Base-by-base conservation (phyloP, 1,140 invertebrate species). In the Drosophila suzukii region DNA sequence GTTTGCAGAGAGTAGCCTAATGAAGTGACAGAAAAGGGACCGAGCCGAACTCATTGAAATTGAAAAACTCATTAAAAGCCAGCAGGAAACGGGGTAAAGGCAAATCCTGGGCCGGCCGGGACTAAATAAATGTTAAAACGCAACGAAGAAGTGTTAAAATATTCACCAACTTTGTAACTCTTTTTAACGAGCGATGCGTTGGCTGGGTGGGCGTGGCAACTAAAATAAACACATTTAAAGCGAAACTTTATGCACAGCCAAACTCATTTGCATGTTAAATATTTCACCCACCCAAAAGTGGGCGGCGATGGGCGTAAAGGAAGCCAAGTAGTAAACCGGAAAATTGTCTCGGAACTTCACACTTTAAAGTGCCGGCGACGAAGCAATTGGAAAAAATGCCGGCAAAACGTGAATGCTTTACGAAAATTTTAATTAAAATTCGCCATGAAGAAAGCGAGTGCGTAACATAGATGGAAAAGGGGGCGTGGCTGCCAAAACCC, bases 141-240 rank as follows among this genome's bases (percentile, higher is more conserved):
- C 63, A 88, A 67, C 74, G 81, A 84, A 84, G 85, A 90, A 89
- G 84, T 89, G 84, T 84, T 89, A 89, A 89, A 89, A 89, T 89
- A 89, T 89, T 84, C 84, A 89, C 84, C 88, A 89, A 89, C 84
- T 89, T 89, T 89, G 84, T 89, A 90, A 89, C 84, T 88, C 84
- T 89, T 89, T 88, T 88, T 80, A 89, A 83, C 84, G 84, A 88
- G 77, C 67, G 41, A 72, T 81, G 54, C 46, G 49, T 49, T 46
- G 57, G 36, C n/a, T 47, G 24, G 6, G 10, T 47, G 62, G 82
- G 77, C 74, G 83, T 86, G 82, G 66, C 77, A 84, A 84, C 84
- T 89, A 89, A 84, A 89, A 84, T 89, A 90, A 89, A 89, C 84
- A 89, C 84, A 90, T 84, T 90, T 90, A 89, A 89, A 89, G 84